A percentile compares a stretch with the other conserved stretches of the same genome.
phyloP scores from a whole-genome alignment of 64 coral and sea anemone species.

The Porites lutea region DNA sequence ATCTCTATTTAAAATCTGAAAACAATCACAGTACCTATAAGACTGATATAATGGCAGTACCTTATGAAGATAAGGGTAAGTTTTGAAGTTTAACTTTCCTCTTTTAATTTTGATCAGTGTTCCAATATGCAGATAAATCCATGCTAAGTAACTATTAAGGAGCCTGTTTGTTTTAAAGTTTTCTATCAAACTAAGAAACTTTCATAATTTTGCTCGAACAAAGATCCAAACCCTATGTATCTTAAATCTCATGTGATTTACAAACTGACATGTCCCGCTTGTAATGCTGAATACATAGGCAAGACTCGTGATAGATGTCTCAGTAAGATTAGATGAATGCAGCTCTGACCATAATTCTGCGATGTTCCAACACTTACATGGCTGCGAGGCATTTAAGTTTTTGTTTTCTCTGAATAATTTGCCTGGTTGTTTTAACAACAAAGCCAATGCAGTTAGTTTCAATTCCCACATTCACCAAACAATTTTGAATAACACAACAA shows the following conservation, averaged over 20 bases:
- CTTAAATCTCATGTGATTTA: background rate
- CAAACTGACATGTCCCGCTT: background rate
- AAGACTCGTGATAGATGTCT: background rate
- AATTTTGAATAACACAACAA: background rate
- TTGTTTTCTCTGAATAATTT: too few species aligned
- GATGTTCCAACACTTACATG: too few species aligned
- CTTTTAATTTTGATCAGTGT: too few species aligned
- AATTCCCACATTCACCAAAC: too few species aligned
- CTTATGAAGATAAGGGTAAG: conserved; percentile 57
- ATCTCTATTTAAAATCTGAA: conserved; percentile 49
- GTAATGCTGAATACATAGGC: background rate
- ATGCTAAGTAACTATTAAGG: too few species aligned
- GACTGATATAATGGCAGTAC: conserved; percentile 48
- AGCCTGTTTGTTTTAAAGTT: background rate
- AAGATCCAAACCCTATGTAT: background rate
- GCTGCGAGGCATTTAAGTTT: too few species aligned
- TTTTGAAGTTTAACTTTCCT: background rate
- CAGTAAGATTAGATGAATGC: background rate
- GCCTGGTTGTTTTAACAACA: too few species aligned
- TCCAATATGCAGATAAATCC: too few species aligned
- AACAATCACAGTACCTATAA: conserved; percentile 33
- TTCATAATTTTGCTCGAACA: conserved; percentile 2
- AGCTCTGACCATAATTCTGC: too few species aligned
- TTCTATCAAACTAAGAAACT: conserved; percentile 22
- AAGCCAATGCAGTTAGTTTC: too few species aligned